These are phyloP conservation scores for Nerophis lumbriciformis DNA, from an alignment of 2,113 vertebrate species.

Conservation along the genomic window DNA sequence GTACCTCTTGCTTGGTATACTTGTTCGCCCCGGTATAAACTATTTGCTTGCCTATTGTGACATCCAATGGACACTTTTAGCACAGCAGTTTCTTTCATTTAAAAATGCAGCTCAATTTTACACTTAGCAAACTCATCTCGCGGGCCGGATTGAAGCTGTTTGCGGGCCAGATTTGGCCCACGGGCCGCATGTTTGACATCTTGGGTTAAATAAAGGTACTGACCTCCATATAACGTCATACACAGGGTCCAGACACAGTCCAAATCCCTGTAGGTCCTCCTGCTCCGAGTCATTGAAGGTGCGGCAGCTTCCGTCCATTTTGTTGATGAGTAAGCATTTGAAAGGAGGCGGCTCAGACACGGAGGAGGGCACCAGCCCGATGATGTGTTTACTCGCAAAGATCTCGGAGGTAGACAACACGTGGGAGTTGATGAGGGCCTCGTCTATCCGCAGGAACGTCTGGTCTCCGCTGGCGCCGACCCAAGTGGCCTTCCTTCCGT, in stretches of 20 bases:
- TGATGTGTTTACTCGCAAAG: slow-evolving; percentile 97
- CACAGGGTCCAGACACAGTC: slow-evolving; percentile 95
- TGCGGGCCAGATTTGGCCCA: no score
- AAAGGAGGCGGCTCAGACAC: slow-evolving; percentile 94
- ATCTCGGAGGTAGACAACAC: slow-evolving; percentile 97
- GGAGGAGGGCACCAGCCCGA: slow-evolving; percentile 93
- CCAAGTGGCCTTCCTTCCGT: slow-evolving; percentile 96
- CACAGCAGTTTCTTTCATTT: no score
- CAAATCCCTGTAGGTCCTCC: slow-evolving; percentile 95
- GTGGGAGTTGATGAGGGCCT: slow-evolving; percentile 98
- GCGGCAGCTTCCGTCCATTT: slow-evolving; percentile 96
- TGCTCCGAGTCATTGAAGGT: slow-evolving; percentile 99
- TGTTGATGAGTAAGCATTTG: slow-evolving; percentile 97
- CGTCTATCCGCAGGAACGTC: slow-evolving; percentile 94
- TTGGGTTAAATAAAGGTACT: slow-evolving; percentile 21
- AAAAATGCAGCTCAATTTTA: no score
- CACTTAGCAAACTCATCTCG: no score
- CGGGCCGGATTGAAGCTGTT: no score
- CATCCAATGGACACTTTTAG: no score
- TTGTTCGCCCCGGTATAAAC: no score
- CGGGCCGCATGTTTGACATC: no score
- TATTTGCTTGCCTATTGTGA: no score
- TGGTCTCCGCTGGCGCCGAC: slow-evolving; percentile 97
- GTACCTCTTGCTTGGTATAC: no score
- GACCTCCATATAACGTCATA: slow-evolving; percentile 99